These are phyloP conservation scores for Ariolimax columbianus DNA, from an alignment of 2,888 invertebrate species.

Conservation along the genomic window DNA sequence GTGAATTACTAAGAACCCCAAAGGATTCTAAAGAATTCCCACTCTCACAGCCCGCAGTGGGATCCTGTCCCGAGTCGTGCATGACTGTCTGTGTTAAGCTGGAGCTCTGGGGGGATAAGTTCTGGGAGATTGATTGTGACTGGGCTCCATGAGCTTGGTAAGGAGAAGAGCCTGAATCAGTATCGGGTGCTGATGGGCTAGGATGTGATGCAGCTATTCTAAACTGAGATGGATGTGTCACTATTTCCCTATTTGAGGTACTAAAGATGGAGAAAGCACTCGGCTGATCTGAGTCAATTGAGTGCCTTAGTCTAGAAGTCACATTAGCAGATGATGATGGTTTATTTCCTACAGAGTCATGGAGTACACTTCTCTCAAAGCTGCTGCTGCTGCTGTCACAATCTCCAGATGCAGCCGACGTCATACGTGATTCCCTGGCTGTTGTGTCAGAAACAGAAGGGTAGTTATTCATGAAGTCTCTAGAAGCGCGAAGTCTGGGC, in stretches of 20 bases:
- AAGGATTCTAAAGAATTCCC: conserved; percentile 8
- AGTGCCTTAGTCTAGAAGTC: background rate
- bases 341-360: background rate
- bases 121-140: background rate
- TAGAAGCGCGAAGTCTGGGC: background rate
- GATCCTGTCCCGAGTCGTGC: background rate
- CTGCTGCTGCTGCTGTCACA: background rate
- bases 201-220: conserved; percentile 13
- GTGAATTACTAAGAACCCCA: background rate
- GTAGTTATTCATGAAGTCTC: conserved; percentile 14
- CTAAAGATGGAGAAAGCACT: conserved; percentile 45
- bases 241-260: background rate
- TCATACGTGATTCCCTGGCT: background rate
- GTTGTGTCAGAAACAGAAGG: background rate
- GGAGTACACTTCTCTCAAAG: background rate
- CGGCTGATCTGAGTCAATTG: conserved; percentile 1
- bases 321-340: background rate
- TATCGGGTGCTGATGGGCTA: background rate
- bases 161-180: background rate
- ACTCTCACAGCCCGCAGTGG: background rate
- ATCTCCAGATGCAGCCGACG: background rate
- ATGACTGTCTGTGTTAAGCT: background rate
- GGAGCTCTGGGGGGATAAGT: background rate
- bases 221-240: background rate
- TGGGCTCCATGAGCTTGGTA: conserved; percentile 5